A percentile compares a stretch with the other conserved stretches of the same genome.
Evolutionary conservation across 2,888 invertebrate genomes (phyloP).

Genomic region (Xylocampa areola): DNA sequence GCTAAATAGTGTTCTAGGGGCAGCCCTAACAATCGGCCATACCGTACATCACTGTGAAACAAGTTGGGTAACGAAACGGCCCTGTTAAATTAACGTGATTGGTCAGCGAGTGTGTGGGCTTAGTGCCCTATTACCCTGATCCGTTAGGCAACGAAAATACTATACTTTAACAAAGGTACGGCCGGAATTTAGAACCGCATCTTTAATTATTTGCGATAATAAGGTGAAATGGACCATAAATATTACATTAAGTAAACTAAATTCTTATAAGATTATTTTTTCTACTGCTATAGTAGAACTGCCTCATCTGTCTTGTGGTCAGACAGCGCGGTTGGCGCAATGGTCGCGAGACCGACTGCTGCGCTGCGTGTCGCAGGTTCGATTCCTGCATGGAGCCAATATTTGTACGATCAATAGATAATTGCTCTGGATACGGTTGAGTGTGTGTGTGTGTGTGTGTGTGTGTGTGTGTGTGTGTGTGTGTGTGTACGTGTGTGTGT

Average conservation of each 20-base stretch:
- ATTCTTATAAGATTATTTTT: no score
- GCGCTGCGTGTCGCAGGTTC: no score
- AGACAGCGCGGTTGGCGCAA: no score
- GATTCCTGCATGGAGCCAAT: no score
- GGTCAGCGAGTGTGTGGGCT: slow-evolving; percentile 46
- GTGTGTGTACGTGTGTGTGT: no score
- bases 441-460: no score
- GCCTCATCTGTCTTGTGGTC: no score
- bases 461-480: no score
- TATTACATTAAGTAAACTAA: background rate
- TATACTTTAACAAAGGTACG: slow-evolving; percentile 21
- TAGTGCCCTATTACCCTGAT: slow-evolving; percentile 41
- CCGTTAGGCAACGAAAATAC: slow-evolving; percentile 21
- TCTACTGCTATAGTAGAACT: no score
- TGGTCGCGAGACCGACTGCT: no score
- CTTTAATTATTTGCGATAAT: background rate
- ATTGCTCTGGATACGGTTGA: no score
- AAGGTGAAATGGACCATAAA: background rate
- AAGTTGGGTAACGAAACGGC: slow-evolving; percentile 49
- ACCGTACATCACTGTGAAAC: slow-evolving; percentile 51
- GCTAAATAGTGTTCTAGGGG: background rate
- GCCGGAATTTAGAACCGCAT: background rate
- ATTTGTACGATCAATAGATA: no score
- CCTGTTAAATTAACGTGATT: slow-evolving; percentile 56
- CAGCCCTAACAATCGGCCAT: slow-evolving; percentile 43